Percentiles rank a stretch among this genome's conserved stretches.
These are phyloP conservation scores for Nestor notabilis DNA, from an alignment of 2,113 vertebrate species.

Conservation along the genomic window DNA sequence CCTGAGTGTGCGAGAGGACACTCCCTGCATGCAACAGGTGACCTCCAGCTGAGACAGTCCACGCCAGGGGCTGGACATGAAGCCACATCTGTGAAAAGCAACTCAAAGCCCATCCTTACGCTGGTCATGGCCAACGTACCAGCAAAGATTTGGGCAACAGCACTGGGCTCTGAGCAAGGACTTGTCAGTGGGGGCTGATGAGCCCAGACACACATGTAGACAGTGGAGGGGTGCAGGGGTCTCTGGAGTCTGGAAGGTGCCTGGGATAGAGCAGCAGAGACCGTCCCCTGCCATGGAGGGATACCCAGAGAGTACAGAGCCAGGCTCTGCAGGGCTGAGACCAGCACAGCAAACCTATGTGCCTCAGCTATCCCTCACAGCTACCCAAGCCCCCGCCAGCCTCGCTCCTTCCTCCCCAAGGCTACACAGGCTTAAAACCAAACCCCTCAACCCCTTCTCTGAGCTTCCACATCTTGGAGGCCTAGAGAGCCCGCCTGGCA, in stretches of 20 bases:
- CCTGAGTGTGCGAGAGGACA: not conserved
- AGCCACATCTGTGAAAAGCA: not conserved
- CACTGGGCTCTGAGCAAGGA: not conserved
- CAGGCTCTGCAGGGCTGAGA: not conserved
- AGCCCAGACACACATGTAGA: accelerated
- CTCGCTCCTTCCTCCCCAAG: not conserved
- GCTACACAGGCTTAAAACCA: not conserved
- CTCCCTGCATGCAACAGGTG: not conserved
- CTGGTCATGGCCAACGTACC: accelerated
- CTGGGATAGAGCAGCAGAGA: not conserved
- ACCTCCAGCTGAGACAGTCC: not conserved
- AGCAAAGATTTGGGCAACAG: not conserved
- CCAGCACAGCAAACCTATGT: not conserved
- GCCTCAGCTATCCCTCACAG: not conserved
- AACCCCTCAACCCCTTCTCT: not conserved
- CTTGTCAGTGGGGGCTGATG: not conserved
- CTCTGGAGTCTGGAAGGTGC: accelerated
- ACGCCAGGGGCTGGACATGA: not conserved
- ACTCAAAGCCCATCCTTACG: not conserved
- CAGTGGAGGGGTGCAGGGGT: not conserved
- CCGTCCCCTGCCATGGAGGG: not conserved
- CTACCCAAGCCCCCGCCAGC: accelerated
- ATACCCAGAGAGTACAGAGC: not conserved
- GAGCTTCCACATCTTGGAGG: not conserved
- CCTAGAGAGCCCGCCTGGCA: not conserved